A percentile compares a stretch with the other conserved stretches of the same genome.
These are phyloP conservation scores for Ametastegia equiseti DNA, from an alignment of 2,888 invertebrate species.

Conservation along the genomic window DNA sequence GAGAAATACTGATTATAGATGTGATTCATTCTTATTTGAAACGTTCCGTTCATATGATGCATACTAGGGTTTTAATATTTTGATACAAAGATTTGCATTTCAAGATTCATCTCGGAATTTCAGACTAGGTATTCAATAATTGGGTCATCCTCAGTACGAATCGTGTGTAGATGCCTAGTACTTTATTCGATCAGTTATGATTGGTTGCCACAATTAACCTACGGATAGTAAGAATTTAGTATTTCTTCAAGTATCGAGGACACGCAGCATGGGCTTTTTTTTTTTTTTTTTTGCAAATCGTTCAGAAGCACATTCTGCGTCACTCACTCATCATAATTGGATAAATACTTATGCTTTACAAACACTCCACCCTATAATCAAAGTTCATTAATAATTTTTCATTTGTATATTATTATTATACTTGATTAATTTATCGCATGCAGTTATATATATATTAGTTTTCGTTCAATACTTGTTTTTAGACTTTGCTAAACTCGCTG, in stretches of 20 bases:
- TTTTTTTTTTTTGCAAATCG: constrained; percentile 7
- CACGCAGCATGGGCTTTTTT: constrained; percentile 1
- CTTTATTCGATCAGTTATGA: neutral
- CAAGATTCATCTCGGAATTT: too few species aligned
- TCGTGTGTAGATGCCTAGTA: neutral
- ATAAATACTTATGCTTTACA: neutral
- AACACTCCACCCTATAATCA: neutral
- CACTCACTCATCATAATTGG: neutral
- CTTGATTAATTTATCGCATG: constrained; percentile 65
- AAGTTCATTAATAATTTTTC: neutral
- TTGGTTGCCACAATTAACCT: neutral
- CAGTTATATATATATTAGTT: constrained; percentile 68
- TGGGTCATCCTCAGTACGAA: too few species aligned
- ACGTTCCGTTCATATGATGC: too few species aligned
- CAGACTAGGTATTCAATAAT: too few species aligned
- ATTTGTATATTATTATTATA: constrained; percentile 17
- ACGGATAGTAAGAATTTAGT: neutral
- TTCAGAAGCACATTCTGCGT: neutral
- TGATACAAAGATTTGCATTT: too few species aligned
- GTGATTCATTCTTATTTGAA: neutral
- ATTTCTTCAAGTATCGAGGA: neutral
- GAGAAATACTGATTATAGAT: neutral
- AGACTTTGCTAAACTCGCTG: constrained; percentile 74
- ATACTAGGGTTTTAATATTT: too few species aligned
- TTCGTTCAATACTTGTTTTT: constrained; percentile 57